Conservation (phyloP, 2,797 vertebrate species). For the Apogon talboti region DNA sequence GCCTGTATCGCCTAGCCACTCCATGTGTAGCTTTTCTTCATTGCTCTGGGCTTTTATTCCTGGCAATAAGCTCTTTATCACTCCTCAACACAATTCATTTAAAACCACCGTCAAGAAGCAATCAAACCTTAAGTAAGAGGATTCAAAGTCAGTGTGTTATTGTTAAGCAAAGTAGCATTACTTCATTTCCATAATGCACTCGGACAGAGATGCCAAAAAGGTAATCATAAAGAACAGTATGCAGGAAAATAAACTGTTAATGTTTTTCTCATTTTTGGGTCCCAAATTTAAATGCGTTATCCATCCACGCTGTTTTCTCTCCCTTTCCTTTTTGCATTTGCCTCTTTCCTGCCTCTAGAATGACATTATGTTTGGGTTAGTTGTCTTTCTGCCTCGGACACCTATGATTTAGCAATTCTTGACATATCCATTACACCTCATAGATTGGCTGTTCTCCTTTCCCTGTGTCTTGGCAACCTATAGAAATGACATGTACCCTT, state of each 20-base stretch:
- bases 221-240: conserved; percentile 79
- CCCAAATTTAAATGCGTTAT: conserved; percentile 62
- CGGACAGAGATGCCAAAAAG: conserved; percentile 79
- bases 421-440: conserved; percentile 89
- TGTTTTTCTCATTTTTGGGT: conserved; percentile 60
- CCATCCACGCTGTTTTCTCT: conserved; percentile 50
- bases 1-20: conserved; percentile 89
- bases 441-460: conserved; percentile 87
- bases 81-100: conserved; percentile 91
- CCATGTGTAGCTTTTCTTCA: conserved; percentile 88
- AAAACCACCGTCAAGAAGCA: conserved; percentile 90
- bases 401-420: conserved; percentile 91
- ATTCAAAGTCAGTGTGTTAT: conserved; percentile 91
- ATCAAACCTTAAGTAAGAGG: conserved; percentile 92
- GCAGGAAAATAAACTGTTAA: conserved; percentile 77
- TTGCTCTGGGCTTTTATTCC: conserved; percentile 90
- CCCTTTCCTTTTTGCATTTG: conserved; percentile 40
- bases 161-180: conserved; percentile 87
- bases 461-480: conserved; percentile 82
- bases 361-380: conserved; percentile 86
- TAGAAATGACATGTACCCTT: conserved; percentile 86
- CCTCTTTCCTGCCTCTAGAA: conserved; percentile 65
- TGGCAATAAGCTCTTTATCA: conserved; percentile 92
- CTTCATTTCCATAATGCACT: conserved; percentile 88
- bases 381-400: conserved; percentile 84